Conservation (phyloP, 2,797 vertebrate genomes). For the Anguilla marmorata region DNA sequence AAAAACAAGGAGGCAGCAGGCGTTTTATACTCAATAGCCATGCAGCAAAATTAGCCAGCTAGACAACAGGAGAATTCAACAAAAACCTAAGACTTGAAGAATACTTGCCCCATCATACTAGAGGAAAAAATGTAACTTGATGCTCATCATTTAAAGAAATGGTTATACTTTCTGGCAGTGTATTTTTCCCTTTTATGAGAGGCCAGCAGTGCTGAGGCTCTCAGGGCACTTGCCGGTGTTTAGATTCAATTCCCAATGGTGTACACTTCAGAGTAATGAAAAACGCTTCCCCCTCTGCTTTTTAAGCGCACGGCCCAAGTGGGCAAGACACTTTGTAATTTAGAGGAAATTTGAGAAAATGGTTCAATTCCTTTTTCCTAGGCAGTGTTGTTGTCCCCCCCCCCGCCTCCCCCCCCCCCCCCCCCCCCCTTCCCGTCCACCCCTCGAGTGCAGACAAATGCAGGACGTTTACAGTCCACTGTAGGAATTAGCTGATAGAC, state of each 20-base stretch:
- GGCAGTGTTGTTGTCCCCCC: slow-evolving; percentile 54
- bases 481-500: slow-evolving; percentile 85
- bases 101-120: neutral
- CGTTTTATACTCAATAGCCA: too few species aligned
- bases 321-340: slow-evolving; percentile 77
- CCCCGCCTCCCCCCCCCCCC: slow-evolving; percentile 48
- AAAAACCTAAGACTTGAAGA: neutral
- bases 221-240: slow-evolving; percentile 15
- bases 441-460: slow-evolving; percentile 71
- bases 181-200: slow-evolving; percentile 7
- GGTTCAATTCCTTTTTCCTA: slow-evolving; percentile 73
- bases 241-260: slow-evolving; percentile 45
- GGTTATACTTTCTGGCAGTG: neutral
- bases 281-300: slow-evolving; percentile 54
- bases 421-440: slow-evolving; percentile 36
- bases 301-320: slow-evolving; percentile 60
- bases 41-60: too few species aligned
- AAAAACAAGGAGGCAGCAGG: too few species aligned
- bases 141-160: neutral
- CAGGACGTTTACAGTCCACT: slow-evolving; percentile 72
- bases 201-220: neutral
- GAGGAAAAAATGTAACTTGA: neutral
- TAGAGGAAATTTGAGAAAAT: slow-evolving; percentile 83
- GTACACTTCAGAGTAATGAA: slow-evolving; percentile 63
- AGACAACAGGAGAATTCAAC: neutral